Evolutionary conservation across 2,113 vertebrate species (phyloP).

Genomic region (Hippoglossus stenolepis): DNA sequence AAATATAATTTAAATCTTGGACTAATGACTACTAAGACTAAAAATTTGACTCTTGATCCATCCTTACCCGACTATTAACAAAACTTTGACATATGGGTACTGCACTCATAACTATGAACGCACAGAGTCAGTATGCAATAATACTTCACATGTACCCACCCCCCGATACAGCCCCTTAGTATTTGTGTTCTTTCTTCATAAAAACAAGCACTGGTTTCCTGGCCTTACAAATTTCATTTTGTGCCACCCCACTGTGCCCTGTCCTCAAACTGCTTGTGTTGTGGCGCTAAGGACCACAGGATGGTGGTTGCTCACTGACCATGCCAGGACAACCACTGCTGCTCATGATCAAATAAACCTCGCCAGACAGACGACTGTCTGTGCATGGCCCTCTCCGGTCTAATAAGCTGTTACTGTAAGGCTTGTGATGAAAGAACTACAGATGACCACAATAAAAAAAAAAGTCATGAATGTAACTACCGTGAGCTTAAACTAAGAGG

Average conservation of each 20-base stretch:
- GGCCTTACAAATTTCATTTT: slow-evolving; percentile 59
- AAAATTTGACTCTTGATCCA: neutral
- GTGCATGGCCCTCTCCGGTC: slow-evolving; percentile 14
- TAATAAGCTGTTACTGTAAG: slow-evolving; percentile 19
- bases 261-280: slow-evolving; percentile 75
- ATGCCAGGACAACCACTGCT: slow-evolving; percentile 61
- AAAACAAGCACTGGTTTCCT: slow-evolving; percentile 34
- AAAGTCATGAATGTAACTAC: neutral
- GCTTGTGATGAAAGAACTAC: neutral
- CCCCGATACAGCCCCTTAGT: slow-evolving; percentile 23
- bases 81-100: neutral
- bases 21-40: neutral
- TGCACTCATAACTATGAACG: neutral
- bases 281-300: slow-evolving; percentile 54
- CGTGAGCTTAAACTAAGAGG: neutral
- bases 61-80: too few species aligned
- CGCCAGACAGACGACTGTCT: slow-evolving; percentile 45
- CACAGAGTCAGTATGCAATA: neutral
- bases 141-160: slow-evolving; percentile 45
- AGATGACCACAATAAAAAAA: neutral
- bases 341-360: slow-evolving; percentile 36
- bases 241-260: slow-evolving; percentile 53
- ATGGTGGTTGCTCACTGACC: slow-evolving; percentile 48
- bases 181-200: neutral
- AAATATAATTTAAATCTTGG: neutral